Conservation (phyloP, 2,888 invertebrate species). For the Tigriopus californicus region DNA sequence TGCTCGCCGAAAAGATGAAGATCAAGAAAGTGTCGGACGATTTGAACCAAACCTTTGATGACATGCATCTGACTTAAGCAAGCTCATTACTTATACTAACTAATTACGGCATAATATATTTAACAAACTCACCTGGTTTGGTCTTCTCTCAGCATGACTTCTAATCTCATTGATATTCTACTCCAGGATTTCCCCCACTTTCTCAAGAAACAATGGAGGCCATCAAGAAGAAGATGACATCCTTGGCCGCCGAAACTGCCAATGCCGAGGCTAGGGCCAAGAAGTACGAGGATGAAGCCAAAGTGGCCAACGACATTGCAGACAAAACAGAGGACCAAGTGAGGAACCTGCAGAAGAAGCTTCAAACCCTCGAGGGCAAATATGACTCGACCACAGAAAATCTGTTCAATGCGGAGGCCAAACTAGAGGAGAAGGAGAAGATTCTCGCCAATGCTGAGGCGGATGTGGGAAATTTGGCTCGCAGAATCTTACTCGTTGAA, state of each 20-base stretch:
- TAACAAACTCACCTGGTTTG: too few relatives aligned
- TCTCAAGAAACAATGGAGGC: constrained; percentile 3
- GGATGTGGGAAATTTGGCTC: background rate
- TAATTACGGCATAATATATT: too few relatives aligned
- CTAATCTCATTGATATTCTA: too few relatives aligned
- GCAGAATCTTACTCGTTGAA: constrained; percentile 13
- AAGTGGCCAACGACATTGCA: constrained; percentile 2
- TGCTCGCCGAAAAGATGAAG: constrained; percentile 15
- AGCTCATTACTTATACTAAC: too few relatives aligned
- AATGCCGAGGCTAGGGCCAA: background rate
- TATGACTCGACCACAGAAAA: constrained; percentile 12
- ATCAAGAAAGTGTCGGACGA: constrained; percentile 16
- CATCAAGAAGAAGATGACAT: constrained; percentile 14
- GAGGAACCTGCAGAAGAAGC: constrained; percentile 4
- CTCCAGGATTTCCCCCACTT: background rate
- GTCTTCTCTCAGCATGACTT: too few relatives aligned
- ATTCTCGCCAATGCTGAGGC: constrained; percentile 3
- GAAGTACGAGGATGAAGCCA: constrained; percentile 11
- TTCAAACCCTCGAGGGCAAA: background rate
- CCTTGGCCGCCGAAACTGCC: constrained; percentile 11
- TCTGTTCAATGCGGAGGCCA: background rate
- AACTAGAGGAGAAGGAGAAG: constrained; percentile 15
- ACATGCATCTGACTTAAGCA: constrained; percentile 5
- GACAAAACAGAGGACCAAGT: constrained; percentile 4
- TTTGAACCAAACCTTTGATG: constrained; percentile 15